Evolutionary conservation across 2,797 vertebrate genomes (phyloP).

Genomic region (Eupleurogrammus muticus): DNA sequence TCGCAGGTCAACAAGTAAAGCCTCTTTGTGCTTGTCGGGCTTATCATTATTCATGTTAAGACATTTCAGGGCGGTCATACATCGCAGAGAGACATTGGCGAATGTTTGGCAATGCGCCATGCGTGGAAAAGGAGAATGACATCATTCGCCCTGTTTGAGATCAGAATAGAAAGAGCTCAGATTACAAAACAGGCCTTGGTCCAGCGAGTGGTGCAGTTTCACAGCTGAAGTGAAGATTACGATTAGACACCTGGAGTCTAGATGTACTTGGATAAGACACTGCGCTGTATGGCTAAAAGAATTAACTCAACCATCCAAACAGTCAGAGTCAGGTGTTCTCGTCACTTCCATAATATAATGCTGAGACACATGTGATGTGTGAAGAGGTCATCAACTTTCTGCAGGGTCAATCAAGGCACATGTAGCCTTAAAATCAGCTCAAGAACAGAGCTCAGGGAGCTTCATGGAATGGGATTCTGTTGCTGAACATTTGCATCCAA

Average conservation of each 20-base stretch:
- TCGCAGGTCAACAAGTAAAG: constrained; percentile 22
- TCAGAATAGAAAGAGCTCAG: constrained; percentile 1
- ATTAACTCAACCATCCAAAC: too few species aligned
- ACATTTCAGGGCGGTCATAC: not conserved
- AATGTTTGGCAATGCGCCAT: constrained; percentile 28
- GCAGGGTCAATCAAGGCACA: too few species aligned
- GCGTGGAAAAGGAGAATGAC: not conserved
- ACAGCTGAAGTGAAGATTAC: not conserved
- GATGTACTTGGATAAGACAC: not conserved
- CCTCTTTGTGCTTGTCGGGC: constrained; percentile 12
- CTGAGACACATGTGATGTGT: too few species aligned
- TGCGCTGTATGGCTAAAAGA: too few species aligned
- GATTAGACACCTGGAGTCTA: not conserved
- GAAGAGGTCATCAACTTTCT: too few species aligned
- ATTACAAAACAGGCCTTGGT: constrained; percentile 13
- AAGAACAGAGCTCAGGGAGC: too few species aligned
- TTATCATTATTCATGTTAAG: not conserved
- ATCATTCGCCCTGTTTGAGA: constrained; percentile 3
- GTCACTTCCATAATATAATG: too few species aligned
- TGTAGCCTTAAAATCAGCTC: too few species aligned
- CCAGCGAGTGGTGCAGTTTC: not conserved
- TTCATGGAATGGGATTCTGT: too few species aligned
- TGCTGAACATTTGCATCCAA: too few species aligned
- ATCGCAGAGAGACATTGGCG: not conserved
- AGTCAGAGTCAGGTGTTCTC: too few species aligned